Evolutionary conservation across 2,113 vertebrate genomes (phyloP).

Genomic region (Rhea pennata): DNA sequence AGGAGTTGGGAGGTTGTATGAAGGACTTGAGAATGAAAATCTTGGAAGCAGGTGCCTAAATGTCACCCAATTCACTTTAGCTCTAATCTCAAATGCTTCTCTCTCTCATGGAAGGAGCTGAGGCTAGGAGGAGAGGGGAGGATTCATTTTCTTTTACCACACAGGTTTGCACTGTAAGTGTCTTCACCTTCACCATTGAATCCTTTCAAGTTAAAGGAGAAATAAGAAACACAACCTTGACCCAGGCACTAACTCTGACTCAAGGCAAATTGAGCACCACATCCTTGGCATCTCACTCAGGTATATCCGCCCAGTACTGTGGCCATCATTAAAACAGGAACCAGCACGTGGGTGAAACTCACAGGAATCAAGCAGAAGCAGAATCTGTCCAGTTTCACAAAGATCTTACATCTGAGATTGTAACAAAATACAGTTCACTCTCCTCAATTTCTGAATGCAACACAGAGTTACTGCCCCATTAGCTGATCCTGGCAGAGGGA

Average conservation of each 20-base stretch:
- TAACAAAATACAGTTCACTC: background rate
- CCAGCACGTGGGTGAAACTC: background rate
- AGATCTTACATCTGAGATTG: background rate
- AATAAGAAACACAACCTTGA: background rate
- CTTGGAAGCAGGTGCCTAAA: background rate
- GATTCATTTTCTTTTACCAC: background rate
- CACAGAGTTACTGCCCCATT: background rate
- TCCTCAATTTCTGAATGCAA: background rate
- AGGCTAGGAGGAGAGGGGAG: background rate
- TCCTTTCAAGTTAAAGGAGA: background rate
- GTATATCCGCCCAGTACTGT: background rate
- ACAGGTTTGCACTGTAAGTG: background rate
- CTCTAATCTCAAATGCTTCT: background rate
- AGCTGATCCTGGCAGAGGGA: background rate
- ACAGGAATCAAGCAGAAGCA: background rate
- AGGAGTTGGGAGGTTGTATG: fast-evolving
- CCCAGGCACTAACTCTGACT: background rate
- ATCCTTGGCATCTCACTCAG: background rate
- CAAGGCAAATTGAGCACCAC: background rate
- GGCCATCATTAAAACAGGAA: background rate
- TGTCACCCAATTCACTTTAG: background rate
- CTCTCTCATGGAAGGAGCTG: background rate
- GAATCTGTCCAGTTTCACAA: background rate
- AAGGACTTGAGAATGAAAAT: background rate
- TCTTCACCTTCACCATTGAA: background rate